Percentiles rank a stretch among this genome's conserved stretches.
Conservation (phyloP, 30 jellyfish, hydroid and myxozoan genomes). For the Nemopilema nomurai region DNA sequence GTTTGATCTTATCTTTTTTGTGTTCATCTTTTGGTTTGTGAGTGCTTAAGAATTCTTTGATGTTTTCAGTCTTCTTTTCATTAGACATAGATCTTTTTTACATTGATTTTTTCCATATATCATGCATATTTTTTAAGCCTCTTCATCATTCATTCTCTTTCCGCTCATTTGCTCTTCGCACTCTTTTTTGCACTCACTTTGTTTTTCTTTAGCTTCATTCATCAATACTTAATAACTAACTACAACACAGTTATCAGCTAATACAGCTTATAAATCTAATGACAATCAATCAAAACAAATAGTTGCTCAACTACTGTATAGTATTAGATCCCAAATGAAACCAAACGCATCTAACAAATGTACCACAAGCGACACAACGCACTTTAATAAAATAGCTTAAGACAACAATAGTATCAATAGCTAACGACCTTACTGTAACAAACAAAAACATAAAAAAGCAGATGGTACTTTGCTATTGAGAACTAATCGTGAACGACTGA, state of each 20-base stretch:
- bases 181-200: neutral
- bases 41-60: neutral
- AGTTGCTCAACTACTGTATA: neutral
- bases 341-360: neutral
- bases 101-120: neutral
- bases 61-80: too few relatives aligned
- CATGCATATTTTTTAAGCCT: neutral
- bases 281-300: neutral
- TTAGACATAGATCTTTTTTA: too few relatives aligned
- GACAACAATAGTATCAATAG: too few relatives aligned
- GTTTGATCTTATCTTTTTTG: neutral
- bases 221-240: neutral
- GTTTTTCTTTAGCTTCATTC: neutral
- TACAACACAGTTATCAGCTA: neutral
- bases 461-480: too few relatives aligned
- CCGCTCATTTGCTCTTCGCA: neutral
- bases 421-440: too few relatives aligned
- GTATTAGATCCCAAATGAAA: neutral
- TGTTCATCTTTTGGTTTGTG: neutral
- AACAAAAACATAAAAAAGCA: too few relatives aligned
- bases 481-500: too few relatives aligned
- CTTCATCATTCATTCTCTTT: neutral
- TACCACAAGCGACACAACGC: neutral
- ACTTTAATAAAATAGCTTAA: neutral
- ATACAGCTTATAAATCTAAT: neutral